A percentile compares a stretch with the other conserved stretches of the same genome.
phyloP scores from a whole-genome alignment of 2,888 invertebrate species.

The Spodoptera littoralis region DNA sequence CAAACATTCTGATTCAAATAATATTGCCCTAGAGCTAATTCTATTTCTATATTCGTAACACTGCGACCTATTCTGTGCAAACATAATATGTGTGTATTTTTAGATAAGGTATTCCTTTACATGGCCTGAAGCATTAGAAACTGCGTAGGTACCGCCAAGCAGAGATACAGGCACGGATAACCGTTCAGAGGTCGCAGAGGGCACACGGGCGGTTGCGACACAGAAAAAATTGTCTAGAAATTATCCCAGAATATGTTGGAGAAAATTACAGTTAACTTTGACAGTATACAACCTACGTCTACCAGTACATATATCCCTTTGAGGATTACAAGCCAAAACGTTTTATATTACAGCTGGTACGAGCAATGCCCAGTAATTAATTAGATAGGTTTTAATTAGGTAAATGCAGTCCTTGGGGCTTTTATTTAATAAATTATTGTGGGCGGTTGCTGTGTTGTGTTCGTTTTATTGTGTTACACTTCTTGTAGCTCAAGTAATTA shows the following conservation, averaged over 20 bases:
- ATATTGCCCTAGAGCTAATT: no score
- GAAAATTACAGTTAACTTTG: conserved; percentile 9
- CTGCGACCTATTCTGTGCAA: no score
- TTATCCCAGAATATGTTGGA: not conserved
- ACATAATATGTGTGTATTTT: no score
- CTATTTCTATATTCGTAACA: no score
- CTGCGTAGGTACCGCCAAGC: no score
- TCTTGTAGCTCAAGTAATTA: no score
- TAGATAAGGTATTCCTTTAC: no score
- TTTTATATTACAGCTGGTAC: conserved; percentile 30
- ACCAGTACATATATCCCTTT: conserved; percentile 11
- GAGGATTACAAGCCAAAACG: conserved; percentile 23
- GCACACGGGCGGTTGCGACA: not conserved
- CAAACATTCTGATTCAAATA: no score
- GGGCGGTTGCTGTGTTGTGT: conserved; percentile 8
- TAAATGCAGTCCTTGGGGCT: conserved; percentile 35
- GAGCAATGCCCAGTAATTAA: conserved; percentile 28
- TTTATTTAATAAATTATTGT: conserved; percentile 17
- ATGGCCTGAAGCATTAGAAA: no score
- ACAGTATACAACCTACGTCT: not conserved
- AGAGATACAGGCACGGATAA: not conserved
- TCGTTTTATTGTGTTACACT: not conserved
- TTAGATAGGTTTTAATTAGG: conserved; percentile 37
- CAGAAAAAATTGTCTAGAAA: not conserved
- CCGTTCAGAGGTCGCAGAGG: not conserved